Base-by-base conservation (phyloP, 2,888 invertebrate genomes). In the Pegoplata infirma region DNA sequence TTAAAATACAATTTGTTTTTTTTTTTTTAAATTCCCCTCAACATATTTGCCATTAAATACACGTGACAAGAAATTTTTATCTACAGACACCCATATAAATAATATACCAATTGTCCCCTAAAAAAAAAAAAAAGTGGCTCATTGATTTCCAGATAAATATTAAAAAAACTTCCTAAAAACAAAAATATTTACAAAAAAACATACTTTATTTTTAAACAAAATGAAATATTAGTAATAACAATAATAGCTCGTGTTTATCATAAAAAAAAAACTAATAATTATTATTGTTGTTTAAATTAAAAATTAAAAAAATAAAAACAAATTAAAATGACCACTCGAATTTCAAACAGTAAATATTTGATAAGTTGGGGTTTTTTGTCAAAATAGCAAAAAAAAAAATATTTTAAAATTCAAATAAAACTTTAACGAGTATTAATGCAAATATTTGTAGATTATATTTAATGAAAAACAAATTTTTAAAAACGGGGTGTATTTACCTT, bases 11-110 rank as follows among this genome's bases (percentile, higher is more conserved):
- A 3, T 23, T 23, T 21, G 46, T 53, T 7, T 23, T 23, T 47
- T 28, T 36, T n/a, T n/a, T n/a, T n/a, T n/a, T 10, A 21, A 49
- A 69, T 25, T 28, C 69, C 49, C 23, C 66, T 23, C 16, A 40
- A 55, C 10, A 36, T 66, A 63, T 69, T 76, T 69, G 64, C 58
- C 58, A 59, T 59, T 76, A 46, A 66, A 17, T 25, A 46, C 53
- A 71, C 64, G 66, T 76, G 63, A 69, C 44, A 46, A 64, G 63
- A 46, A 59, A 47, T 25, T 51, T 64, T 55, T 40, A 47, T 36
- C 40, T 53, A 28, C 55, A 44, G 28, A 32, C 16, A 40, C 14
- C n/a, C 14, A 40, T 58, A 28, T 36, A 53, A 21, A 5, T 7
- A 32, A 32, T 32, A 32, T 8, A 32, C 5, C 32, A 32, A n/a